Base-by-base conservation (phyloP, 30 jellyfish, hydroid and myxozoan genomes). In the Phacellophora camtschatica region DNA sequence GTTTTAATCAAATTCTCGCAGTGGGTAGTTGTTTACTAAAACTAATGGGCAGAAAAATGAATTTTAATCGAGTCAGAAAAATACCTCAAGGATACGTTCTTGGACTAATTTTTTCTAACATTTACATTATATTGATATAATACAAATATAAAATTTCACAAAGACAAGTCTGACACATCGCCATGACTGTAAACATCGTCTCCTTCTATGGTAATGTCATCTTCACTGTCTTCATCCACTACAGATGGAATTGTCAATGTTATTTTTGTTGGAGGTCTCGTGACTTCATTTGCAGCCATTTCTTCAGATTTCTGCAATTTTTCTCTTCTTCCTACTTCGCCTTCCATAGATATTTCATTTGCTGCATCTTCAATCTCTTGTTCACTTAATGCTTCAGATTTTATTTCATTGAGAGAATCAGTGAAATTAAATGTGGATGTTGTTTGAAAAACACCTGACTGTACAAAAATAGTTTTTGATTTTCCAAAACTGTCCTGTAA, bases 181-280 rank as follows among this genome's bases (percentile, higher is more conserved):
- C 53, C 91, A 36, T 80, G 23, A 8, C 91, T 80, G 27, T 77
- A 36, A 16, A 27, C 57, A 22, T 80, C 91, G 27, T 66, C 91
- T 2, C 91, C 91, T 31, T 80, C 91, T 22, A 80, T 4, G 1
- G 91, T 64, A 31, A 80, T 6, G 10, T 80, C 84, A 56, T 50
- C 91, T 42, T 36, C 36, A 66, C 91, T 80, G 77, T 80, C 91
- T 29, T 80, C 91, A 46, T 80, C 91, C 12, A 84, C 91, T n/a
- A 80, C 91, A 7, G 91, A 80, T 0, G 91, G 91, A 19, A 80
- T 80, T 84, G 25, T 80, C 69, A 80, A 80, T 25, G 77, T 80
- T 0, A 80, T 80, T 55, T 80, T 80, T 12, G 91, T 80, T 0
- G 91, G 91, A 57, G 61, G 63, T 29, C 18, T 66, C 3, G 48